phyloP scores from a whole-genome alignment of 1,140 invertebrate species.

The Hormaphis cornu region DNA sequence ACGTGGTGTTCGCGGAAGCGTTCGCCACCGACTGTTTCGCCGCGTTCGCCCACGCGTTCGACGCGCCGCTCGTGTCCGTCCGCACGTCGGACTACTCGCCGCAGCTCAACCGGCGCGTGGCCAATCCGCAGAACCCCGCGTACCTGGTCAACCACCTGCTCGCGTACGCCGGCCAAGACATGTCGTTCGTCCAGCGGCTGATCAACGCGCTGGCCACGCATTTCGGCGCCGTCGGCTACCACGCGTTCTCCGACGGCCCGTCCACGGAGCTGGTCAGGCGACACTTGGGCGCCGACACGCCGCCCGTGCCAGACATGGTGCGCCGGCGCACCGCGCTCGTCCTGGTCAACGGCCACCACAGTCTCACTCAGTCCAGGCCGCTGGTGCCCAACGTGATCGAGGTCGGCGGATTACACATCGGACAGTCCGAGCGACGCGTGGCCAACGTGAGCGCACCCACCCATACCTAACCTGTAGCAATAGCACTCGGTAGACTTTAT shows the following conservation, averaged over 20 bases:
- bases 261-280: conserved; percentile 27
- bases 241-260: conserved; percentile 9
- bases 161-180: conserved; percentile 9
- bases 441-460: background rate
- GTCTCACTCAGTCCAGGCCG: conserved; percentile 49
- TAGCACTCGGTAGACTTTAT: too few species aligned
- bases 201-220: conserved; percentile 29
- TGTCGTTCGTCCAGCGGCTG: conserved; percentile 35
- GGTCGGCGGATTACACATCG: conserved; percentile 59
- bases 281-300: conserved; percentile 37
- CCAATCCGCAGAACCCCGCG: conserved; percentile 36
- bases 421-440: conserved; percentile 44
- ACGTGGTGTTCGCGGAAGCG: conserved; percentile 36
- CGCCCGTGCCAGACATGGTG: conserved; percentile 47
- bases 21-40: conserved; percentile 36
- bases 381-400: conserved; percentile 54
- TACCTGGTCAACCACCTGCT: conserved; percentile 35
- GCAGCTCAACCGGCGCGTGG: conserved; percentile 43
- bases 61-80: conserved; percentile 42
- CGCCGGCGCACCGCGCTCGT: conserved; percentile 50
- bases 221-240: background rate
- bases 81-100: conserved; percentile 39
- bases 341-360: conserved; percentile 55
- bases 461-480: too few species aligned
- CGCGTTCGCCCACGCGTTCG: conserved; percentile 41